Base-by-base conservation (phyloP, 2,888 invertebrate species). In the Plusia festucae region DNA sequence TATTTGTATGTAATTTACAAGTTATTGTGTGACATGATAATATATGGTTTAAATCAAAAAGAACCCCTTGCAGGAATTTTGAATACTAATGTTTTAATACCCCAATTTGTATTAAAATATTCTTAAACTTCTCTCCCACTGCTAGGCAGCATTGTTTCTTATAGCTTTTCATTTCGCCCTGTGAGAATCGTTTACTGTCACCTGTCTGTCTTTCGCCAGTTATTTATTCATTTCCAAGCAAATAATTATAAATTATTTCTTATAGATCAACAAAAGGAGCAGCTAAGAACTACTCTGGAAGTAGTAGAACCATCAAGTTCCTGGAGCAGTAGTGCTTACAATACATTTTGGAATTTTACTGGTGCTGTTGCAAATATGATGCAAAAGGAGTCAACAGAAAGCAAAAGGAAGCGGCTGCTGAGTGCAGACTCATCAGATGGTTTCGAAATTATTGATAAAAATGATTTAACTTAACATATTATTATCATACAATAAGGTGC, bases 381-480 rank as follows among this genome's bases (percentile, higher is more conserved):
- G 61, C 89, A 91, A 65, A 79, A 86, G 52, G 79, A 88, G 68
- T 80, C 87, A 65, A 85, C 84, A 59, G 85, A 85, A 18, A 87
- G 75, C 53, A 90, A 87, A 84, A 88, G 90, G 63, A 88, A 90
- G 76, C 84, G 91, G 70, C 78, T 92, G 24, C 88, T 91, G 51
- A 94, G 94, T 84, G 84, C 83, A 60, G 93, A 93, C 78, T 94
- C 93, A 44, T 91, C 94, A 55, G 94, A 95, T 87, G 94, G 93
- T n/a, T 95, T 95, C 86, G 94, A 94, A 90, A 93, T 95, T 54
- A 89, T 95, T 78, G 93, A 95, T 77, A 89, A 92, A 87, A 90
- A 87, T 85, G 94, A 95, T 65, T 79, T 93, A 70, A 84, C 87
- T 72, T 91, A 89, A 85, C 30, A 67, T 63, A 60, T 62, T 53